A percentile compares a stretch with the other conserved stretches of the same genome.
Conservation (phyloP, 2,113 vertebrate species). For the Rhynchomys soricoides region DNA sequence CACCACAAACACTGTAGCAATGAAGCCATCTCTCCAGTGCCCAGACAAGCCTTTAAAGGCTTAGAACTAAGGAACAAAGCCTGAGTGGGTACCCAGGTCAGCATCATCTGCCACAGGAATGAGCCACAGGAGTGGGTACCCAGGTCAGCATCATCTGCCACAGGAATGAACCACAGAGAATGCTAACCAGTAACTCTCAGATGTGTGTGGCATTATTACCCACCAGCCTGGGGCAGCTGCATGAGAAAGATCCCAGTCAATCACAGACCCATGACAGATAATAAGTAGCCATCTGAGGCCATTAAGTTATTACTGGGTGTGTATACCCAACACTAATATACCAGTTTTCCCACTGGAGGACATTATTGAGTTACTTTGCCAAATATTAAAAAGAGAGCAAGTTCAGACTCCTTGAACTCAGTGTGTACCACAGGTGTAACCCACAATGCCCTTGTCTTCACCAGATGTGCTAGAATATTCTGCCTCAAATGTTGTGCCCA, state of each 20-base stretch:
- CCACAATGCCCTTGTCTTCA: not conserved
- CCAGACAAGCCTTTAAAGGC: not conserved
- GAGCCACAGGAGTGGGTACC: not conserved
- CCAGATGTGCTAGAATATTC: not conserved
- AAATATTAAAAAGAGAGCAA: not conserved
- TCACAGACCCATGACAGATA: not conserved
- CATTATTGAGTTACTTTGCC: not conserved
- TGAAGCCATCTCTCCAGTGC: not conserved
- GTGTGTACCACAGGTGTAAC: accelerated
- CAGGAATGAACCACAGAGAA: not conserved
- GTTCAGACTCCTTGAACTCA: not conserved
- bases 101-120: accelerated
- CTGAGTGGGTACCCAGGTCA: accelerated
- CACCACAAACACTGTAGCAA: too few species aligned
- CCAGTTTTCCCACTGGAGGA: not conserved
- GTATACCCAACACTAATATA: too few species aligned
- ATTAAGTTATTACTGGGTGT: not conserved
- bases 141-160: accelerated
- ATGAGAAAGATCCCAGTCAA: not conserved
- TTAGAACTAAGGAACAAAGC: not conserved
- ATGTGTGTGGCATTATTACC: too few species aligned
- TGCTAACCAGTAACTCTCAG: too few species aligned
- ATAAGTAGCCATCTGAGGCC: too few species aligned
- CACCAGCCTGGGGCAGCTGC: accelerated
- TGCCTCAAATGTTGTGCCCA: not conserved